Conservation (phyloP, 2,888 invertebrate genomes). For the Hemithea aestivaria region DNA sequence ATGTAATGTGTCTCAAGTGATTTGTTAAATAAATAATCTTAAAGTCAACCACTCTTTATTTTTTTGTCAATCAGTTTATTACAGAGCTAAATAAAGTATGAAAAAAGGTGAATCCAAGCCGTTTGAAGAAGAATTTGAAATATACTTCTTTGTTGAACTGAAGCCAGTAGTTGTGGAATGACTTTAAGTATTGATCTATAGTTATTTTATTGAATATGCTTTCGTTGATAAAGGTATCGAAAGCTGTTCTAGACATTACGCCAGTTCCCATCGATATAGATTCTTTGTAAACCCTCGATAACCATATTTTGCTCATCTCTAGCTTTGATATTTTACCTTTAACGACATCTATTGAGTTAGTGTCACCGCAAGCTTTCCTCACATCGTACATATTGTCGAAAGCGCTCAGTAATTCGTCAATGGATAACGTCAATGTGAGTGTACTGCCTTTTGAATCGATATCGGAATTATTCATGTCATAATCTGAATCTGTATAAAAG, state of each 20-base stretch:
- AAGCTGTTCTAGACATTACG: conserved; percentile 5
- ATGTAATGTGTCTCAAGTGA: neutral
- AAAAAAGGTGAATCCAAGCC: conserved; percentile 9
- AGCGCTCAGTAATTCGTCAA: conserved; percentile 14
- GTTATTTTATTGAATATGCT: conserved; percentile 13
- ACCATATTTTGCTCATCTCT: conserved; percentile 11
- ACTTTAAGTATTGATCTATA: conserved; percentile 2
- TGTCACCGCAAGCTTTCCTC: conserved; percentile 20
- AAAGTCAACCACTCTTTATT: neutral
- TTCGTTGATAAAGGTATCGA: conserved; percentile 14
- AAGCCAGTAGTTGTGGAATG: conserved; percentile 6
- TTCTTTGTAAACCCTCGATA: conserved; percentile 7
- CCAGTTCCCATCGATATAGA: conserved; percentile 6
- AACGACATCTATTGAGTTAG: conserved; percentile 8
- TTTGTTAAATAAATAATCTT: conserved; percentile 4
- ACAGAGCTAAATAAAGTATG: conserved; percentile 1
- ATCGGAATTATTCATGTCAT: conserved; percentile 7
- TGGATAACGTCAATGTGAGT: conserved; percentile 14
- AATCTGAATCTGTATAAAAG: conserved; percentile 9
- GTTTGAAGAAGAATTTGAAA: conserved; percentile 7
- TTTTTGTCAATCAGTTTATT: neutral
- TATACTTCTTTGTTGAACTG: conserved; percentile 6
- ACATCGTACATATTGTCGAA: conserved; percentile 7
- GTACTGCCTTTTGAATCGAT: conserved; percentile 12
- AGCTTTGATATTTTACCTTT: conserved; percentile 3